Base-by-base conservation (phyloP, 35 echinoderm and acorn worm species). In the Chiridota heheva region DNA sequence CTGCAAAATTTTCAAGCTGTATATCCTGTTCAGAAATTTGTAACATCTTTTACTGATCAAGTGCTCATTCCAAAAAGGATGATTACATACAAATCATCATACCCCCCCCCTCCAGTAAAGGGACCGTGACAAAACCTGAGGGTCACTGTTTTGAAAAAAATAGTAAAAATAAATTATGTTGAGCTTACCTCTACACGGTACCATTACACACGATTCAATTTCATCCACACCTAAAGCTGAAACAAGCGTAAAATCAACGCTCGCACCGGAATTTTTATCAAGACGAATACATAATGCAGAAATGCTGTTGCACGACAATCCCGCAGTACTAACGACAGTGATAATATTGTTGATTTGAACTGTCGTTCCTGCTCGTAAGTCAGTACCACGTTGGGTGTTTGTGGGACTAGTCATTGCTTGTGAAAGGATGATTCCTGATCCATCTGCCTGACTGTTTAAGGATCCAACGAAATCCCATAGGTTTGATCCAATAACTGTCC, bases 121-220 rank as follows among this genome's bases (percentile, higher is more conserved):
- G n/a, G n/a, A n/a, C n/a, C n/a, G n/a, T n/a, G n/a, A n/a, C n/a
- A n/a, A n/a, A n/a, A n/a, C n/a, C n/a, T n/a, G n/a, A n/a, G n/a
- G n/a, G n/a, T n/a, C n/a, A n/a, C n/a, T n/a, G n/a, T n/a, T n/a
- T n/a, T n/a, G n/a, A n/a, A n/a, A n/a, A n/a, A n/a, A n/a, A n/a
- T n/a, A n/a, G n/a, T n/a, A n/a, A n/a, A n/a, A n/a, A n/a, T n/a
- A n/a, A n/a, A n/a, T n/a, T n/a, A n/a, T n/a, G n/a, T n/a, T n/a
- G n/a, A n/a, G n/a, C 36, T 41, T 84, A 84, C 81, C 81, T 72
- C 81, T 84, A 39, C 81, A 84, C 3, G 47, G 41, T 13, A 84
- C 69, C 34, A 39, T 36, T 6, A 56, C 45, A 58, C 81, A 84
- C n/a, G 70, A 36, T 0, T 36, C 58, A 30, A 84, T 30, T 1